Evolutionary conservation across 2,113 vertebrate species (phyloP), one percentile per base, ranked within the genome.

Genomic region (Brachypodius melanocephalos): DNA sequence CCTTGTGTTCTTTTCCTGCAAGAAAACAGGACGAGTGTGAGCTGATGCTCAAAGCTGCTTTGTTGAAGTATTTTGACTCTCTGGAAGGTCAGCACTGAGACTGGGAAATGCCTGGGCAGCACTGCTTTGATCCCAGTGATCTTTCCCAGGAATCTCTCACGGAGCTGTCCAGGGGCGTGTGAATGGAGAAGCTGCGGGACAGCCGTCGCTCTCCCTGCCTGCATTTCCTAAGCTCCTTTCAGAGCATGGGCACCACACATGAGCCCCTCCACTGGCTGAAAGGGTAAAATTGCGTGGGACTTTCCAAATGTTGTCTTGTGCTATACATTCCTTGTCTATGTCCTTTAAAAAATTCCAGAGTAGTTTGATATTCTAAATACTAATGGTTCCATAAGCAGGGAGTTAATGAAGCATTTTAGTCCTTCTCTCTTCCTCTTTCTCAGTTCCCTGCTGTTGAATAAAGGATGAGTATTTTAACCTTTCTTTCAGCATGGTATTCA

Each of bases 161-260:
- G 2, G 26, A 71, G 69, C 48, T 79, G 62, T 54, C 43, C 54
- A 42, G 54, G 45, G 46, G 1, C 51, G 25, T 0, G 12, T 0
- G 4, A 57, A 36, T 8, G 52, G 36, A 75, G 54, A 76, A 61
- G 45, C 48, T 40, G 20, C 32, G 43, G 32, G 57, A 90, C 87
- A 89, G 66, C 49, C 57, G 32, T 26, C 0, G 0, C 43, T 62
- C 46, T 69, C 29, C 67, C 17, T 2, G 0, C 5, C 19, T 32
- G 16, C n/a, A 5, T 40, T 69, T 34, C 58, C 58, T 21, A 17
- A 73, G 20, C 0, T 0, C 48, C 55, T 2, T n/a, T 62, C 26
- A 20, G 51, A 62, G 75, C 46, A n/a, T 0, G 9, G n/a, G 29
- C 73, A 78, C n/a, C 61, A 46, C 16, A 7, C 51, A 15, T 15